Conservation (phyloP, 2,797 vertebrate genomes). For the Rhynchotus rufescens region DNA sequence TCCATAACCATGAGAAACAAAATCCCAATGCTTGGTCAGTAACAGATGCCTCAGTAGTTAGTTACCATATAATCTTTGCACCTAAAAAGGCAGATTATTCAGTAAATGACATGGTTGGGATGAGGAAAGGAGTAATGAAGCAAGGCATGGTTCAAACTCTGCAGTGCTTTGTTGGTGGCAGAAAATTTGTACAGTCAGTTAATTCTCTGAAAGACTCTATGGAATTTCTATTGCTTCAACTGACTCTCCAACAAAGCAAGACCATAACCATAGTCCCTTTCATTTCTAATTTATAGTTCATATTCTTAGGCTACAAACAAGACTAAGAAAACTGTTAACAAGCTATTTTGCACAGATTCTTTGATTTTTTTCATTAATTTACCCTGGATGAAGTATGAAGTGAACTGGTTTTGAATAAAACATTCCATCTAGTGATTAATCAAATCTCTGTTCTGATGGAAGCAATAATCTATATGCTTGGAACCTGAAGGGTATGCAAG, state of each 20-base stretch:
- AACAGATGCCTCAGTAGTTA: neutral
- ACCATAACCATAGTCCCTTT: neutral
- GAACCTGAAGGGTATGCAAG: slow-evolving; percentile 70
- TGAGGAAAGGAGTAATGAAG: neutral
- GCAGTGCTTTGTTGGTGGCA: neutral
- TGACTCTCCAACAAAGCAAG: neutral
- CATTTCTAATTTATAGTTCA: slow-evolving; percentile 10
- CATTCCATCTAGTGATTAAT: slow-evolving; percentile 71
- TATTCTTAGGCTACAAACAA: slow-evolving; percentile 26
- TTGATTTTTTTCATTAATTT: slow-evolving; percentile 71
- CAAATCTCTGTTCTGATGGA: slow-evolving; percentile 69
- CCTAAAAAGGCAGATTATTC: neutral
- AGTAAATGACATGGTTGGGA: neutral
- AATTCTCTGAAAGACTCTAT: neutral
- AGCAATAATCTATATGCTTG: slow-evolving; percentile 59
- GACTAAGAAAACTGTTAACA: slow-evolving; percentile 17
- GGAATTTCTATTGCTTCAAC: neutral
- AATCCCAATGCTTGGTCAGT: neutral
- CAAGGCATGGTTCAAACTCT: neutral
- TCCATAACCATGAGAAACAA: neutral
- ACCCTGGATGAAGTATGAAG: slow-evolving; percentile 41
- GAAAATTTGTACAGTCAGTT: neutral
- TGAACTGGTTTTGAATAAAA: slow-evolving; percentile 73
- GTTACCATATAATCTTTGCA: neutral
- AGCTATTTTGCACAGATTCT: slow-evolving; percentile 63